Evolutionary conservation across 1,140 invertebrate genomes (phyloP).

Genomic region (Zaprionus davidi): DNA sequence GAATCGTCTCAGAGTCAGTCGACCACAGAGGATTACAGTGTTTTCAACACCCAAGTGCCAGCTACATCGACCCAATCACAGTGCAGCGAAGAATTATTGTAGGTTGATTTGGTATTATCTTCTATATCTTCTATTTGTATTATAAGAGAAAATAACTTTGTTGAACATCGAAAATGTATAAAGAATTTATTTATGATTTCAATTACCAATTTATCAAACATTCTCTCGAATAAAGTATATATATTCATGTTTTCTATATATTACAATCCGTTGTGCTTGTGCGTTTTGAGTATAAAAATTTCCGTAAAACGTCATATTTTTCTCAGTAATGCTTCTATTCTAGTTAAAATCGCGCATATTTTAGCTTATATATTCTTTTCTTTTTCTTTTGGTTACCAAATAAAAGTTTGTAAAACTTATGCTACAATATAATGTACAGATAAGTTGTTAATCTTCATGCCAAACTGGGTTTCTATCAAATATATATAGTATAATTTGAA

Average conservation of each 20-base stretch:
- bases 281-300: constrained; percentile 54
- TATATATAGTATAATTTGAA: neutral
- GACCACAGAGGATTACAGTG: constrained; percentile 33
- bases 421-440: neutral
- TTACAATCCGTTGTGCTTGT: constrained; percentile 34
- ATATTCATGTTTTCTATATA: constrained; percentile 15
- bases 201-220: constrained; percentile 29
- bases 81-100: neutral
- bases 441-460: neutral
- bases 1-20: constrained; percentile 16
- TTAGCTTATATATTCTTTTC: neutral
- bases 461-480: neutral
- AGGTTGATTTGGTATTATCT: constrained; percentile 5
- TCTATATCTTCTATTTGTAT: neutral
- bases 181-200: constrained; percentile 28
- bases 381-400: constrained; percentile 7
- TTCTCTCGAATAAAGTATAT: constrained; percentile 19
- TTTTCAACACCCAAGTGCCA: constrained; percentile 50
- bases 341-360: constrained; percentile 14
- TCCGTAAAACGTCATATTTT: constrained; percentile 40
- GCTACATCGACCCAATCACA: constrained; percentile 52
- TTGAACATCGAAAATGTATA: constrained; percentile 21
- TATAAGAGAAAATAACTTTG: neutral
- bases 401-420: constrained; percentile 1
- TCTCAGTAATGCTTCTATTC: neutral